A percentile compares a stretch with the other conserved stretches of the same genome.
Evolutionary conservation across 2,888 invertebrate genomes (phyloP).

Genomic region (Xylophagus ater): DNA sequence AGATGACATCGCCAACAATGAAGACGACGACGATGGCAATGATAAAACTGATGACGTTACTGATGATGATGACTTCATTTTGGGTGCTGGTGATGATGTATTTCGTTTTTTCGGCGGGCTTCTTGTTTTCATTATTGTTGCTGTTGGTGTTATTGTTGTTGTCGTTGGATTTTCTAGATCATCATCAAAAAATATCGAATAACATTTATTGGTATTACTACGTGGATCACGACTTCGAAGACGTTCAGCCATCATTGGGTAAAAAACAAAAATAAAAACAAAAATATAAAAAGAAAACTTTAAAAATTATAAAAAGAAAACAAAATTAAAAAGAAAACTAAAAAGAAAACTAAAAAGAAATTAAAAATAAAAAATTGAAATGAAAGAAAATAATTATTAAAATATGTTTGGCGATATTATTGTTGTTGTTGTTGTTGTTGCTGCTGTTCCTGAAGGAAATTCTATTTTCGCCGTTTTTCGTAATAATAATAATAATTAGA

Average conservation of each 20-base stretch:
- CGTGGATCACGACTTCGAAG: conserved; percentile 14
- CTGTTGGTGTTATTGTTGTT: no score
- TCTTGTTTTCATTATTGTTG: not conserved
- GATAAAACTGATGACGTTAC: no score
- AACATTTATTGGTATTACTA: conserved; percentile 16
- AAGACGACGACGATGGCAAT: not conserved
- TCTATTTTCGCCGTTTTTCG: no score
- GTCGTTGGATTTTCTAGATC: no score
- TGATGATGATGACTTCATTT: not conserved
- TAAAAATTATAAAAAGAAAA: not conserved
- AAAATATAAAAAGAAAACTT: no score
- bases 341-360: not conserved
- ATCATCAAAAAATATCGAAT: conserved; percentile 15
- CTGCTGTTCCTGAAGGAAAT: no score
- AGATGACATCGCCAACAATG: not conserved
- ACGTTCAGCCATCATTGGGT: conserved; percentile 14
- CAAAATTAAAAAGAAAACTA: no score
- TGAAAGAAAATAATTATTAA: no score
- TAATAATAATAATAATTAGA: not conserved
- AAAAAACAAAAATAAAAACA: not conserved
- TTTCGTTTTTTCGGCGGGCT: conserved; percentile 8
- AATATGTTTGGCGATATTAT: no score
- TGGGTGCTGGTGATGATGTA: no score
- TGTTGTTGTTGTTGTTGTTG: no score
- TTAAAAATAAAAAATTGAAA: not conserved